These are phyloP conservation scores for Agrochola lota DNA, from an alignment of 2,888 invertebrate genomes.

Conservation along the genomic window DNA sequence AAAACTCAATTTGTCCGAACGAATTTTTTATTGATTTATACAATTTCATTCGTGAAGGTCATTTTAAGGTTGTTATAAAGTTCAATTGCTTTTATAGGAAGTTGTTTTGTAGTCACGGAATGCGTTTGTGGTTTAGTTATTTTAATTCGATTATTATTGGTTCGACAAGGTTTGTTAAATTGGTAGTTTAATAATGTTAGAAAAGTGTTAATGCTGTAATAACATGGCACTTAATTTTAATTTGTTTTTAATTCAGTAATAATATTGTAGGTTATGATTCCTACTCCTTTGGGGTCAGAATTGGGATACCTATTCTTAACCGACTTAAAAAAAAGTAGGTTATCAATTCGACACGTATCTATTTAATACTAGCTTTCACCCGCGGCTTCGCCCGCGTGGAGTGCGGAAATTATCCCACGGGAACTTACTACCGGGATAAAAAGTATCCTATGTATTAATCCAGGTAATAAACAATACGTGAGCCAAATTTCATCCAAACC, in stretches of 20 bases:
- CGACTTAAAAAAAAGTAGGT: too few relatives aligned
- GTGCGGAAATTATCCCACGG: too few relatives aligned
- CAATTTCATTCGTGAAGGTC: slow-evolving; percentile 66
- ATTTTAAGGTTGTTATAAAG: slow-evolving; percentile 67
- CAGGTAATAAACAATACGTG: too few relatives aligned
- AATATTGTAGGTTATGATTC: background rate
- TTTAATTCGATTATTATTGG: slow-evolving; percentile 59
- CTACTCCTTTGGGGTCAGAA: background rate
- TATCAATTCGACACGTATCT: too few relatives aligned
- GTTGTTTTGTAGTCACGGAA: slow-evolving; percentile 58
- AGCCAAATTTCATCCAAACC: too few relatives aligned
- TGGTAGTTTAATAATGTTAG: slow-evolving; percentile 1
- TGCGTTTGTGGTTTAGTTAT: slow-evolving; percentile 35
- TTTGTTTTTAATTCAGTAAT: slow-evolving; percentile 1
- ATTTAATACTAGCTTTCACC: too few relatives aligned
- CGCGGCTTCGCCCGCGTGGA: too few relatives aligned
- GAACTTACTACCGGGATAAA: too few relatives aligned
- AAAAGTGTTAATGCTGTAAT: slow-evolving; percentile 16
- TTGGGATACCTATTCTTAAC: background rate
- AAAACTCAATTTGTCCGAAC: slow-evolving; percentile 46
- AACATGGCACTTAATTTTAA: background rate
- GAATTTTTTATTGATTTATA: slow-evolving; percentile 51
- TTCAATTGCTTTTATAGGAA: slow-evolving; percentile 67
- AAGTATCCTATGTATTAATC: too few relatives aligned
- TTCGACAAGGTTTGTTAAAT: slow-evolving; percentile 48